Evolutionary conservation across 1,140 invertebrate genomes (phyloP), one percentile per base, ranked within the genome.

Genomic region (Drosophila equinoxialis): DNA sequence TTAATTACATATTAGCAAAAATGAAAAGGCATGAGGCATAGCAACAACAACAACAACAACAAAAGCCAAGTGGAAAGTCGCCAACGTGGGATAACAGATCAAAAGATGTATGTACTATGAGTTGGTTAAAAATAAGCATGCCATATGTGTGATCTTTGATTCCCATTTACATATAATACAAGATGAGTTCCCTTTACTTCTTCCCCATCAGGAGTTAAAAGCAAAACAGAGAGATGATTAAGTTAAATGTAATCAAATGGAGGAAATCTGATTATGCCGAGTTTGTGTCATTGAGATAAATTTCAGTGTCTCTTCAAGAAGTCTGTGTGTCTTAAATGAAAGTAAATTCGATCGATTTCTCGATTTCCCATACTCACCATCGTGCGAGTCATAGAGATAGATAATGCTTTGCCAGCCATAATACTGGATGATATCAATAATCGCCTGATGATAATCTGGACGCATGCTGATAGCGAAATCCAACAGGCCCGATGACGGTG

Each of bases 361-460:
- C 3, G 0, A 3, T 37, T 35, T 17, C 6, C 14, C 59, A 39
- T 81, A 95, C 96, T 96, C 93, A 98, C 98, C 98, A 92, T 98
- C 97, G 89, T 98, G 97, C 3, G 97, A 98, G 93, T 98, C 97
- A 92, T 98, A 99, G 65, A 99, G 94, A 93, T 98, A 99, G 90
- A 98, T 97, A 81, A 99, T 97, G 90, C 96, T 96, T 73, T 95
- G 95, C 98, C 98, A 99, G 55, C 96, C 95, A 91, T 98, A 98
- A 92, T 97, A 96, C 70, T 95, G 94, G 73, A 99, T 97, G 17
- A 97, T 96, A 93, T 98, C 98, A 75, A 98, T 96, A 86, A 99
- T 96, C 54, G 98, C 98, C 80, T 95, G 95, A 92, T 98, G 97
- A 93, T 98, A 98, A 93, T 98, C 96, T 17, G 98, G 98, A 65